Evolutionary conservation across 2,113 vertebrate genomes (phyloP), one percentile per base, ranked within the genome.

Genomic region (Aegithalos caudatus): DNA sequence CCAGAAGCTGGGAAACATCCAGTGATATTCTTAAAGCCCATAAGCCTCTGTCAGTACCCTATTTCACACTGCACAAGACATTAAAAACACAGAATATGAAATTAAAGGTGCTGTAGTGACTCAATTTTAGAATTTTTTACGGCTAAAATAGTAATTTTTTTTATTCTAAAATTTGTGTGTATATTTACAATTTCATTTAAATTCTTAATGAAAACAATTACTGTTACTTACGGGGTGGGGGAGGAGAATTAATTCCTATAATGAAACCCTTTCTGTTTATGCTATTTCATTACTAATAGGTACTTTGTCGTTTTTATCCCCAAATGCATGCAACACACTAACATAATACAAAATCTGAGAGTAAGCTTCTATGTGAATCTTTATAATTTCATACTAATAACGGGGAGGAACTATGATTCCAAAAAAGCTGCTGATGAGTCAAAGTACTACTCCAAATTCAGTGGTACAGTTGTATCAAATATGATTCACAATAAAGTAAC

Each of bases 1-100:
- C 13, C 7, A 15, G 4, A 1, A 82, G 35, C 16, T 40, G 3
- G 12, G 11, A 57, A 86, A 77, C 1, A 73, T 22, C 10, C 28
- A 45, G 6, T 2, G 6, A 6, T 38, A 42, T 33, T 19, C 33
- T 53, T 31, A 76, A 71, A 62, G 40, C 13, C 21, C 1, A 3
- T 3, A 1, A 40, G 17, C 1, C 19, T 38, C 28, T 33, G 2
- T 22, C 4, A 50, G 4, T 18, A 11, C 7, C 37, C 10, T 35
- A 12, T 37, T 65, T 72, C 27, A 17, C 10, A 11, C 1, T 25
- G 11, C 4, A 38, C 14, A 77, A 37, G 37, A 45, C 4, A 18
- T 21, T 58, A 53, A 77, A 88, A 80, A 28, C 25, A 61, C 1
- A 45, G 28, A 61, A 35, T 27, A 51, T 13, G 6, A 6, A 70